These are phyloP conservation scores for Triplophysa dalaica DNA, from an alignment of 2,113 vertebrate genomes.

Conservation along the genomic window DNA sequence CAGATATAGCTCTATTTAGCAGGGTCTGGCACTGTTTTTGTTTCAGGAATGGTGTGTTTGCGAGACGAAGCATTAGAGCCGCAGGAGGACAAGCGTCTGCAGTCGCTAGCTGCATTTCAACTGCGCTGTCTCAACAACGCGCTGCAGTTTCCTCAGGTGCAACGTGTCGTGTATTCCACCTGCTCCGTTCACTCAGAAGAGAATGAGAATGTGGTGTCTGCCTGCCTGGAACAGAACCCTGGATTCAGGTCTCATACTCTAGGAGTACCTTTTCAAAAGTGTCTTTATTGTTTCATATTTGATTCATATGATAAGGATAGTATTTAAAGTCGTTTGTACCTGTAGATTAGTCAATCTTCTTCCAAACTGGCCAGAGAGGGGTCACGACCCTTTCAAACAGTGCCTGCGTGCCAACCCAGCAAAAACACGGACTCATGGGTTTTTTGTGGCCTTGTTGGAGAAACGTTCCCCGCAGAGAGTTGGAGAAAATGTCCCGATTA, in stretches of 20 bases:
- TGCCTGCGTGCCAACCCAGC: conserved; percentile 84
- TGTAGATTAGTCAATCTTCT: conserved; percentile 79
- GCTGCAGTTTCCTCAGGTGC: conserved; percentile 81
- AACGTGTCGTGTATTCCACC: conserved; percentile 88
- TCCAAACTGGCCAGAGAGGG: conserved; percentile 85
- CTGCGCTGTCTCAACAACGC: conserved; percentile 78
- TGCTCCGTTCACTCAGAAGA: conserved; percentile 89
- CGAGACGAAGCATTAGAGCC: conserved; percentile 57
- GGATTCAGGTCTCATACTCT: conserved; percentile 78
- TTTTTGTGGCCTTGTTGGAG: conserved; percentile 90
- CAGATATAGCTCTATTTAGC: not conserved
- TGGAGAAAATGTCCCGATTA: not conserved
- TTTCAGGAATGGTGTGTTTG: conserved; percentile 83
- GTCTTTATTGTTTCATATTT: not conserved
- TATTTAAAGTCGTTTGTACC: not conserved
- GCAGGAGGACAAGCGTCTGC: conserved; percentile 69
- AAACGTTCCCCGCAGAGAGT: conserved; percentile 46
- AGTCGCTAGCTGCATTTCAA: conserved; percentile 85
- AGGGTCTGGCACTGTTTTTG: too few relatives aligned
- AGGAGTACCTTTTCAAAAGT: not conserved
- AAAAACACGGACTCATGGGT: conserved; percentile 84
- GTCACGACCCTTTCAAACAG: conserved; percentile 73
- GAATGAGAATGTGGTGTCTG: conserved; percentile 85
- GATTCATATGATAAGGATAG: not conserved
- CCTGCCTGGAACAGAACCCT: conserved; percentile 73